Evolutionary conservation across 2,113 vertebrate species (phyloP).

Genomic region (Aptenodytes forsteri): DNA sequence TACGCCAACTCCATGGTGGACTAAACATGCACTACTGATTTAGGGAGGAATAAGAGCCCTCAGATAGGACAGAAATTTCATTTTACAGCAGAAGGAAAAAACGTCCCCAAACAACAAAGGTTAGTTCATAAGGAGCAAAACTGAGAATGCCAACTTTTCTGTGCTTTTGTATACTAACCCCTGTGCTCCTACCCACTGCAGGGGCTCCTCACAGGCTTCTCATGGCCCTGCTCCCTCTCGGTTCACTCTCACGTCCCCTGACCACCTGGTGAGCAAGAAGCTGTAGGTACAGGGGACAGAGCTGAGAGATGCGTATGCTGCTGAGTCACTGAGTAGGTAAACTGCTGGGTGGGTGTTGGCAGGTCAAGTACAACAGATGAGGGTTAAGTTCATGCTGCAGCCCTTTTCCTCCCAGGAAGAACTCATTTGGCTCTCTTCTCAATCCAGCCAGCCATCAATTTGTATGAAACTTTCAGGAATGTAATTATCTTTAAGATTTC

Average conservation of each 20-base stretch:
- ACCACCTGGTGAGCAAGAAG: accelerated
- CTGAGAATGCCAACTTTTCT: neutral
- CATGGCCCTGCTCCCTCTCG: neutral
- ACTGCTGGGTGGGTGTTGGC: neutral
- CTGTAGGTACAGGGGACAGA: neutral
- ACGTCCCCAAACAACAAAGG: neutral
- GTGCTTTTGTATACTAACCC: neutral
- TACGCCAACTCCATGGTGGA: too few species aligned
- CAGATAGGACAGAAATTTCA: neutral
- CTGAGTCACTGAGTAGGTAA: neutral
- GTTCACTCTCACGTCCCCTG: neutral
- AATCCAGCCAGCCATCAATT: neutral
- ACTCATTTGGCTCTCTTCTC: neutral
- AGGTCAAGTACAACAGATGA: neutral
- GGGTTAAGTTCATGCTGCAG: neutral
- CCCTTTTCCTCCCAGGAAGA: neutral
- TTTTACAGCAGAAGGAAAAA: neutral
- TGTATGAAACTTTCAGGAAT: neutral
- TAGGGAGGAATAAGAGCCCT: neutral
- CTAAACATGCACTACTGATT: neutral
- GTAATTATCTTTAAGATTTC: neutral
- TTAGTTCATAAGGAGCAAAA: neutral
- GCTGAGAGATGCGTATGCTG: neutral
- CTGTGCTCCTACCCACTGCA: accelerated
- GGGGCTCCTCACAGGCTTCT: neutral